phyloP scores from a whole-genome alignment of 2,888 invertebrate species.

The Stenotaenia linearis region DNA sequence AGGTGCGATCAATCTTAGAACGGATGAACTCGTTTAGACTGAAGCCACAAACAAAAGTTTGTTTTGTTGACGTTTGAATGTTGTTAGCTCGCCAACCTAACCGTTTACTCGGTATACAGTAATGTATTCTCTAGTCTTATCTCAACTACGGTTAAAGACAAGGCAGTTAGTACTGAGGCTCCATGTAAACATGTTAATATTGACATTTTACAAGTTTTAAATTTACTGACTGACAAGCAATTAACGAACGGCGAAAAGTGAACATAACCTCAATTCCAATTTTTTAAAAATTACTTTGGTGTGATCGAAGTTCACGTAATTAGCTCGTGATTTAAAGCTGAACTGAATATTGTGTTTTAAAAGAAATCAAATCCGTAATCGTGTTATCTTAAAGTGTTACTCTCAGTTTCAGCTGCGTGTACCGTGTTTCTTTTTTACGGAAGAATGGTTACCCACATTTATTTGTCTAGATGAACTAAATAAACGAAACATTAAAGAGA shows the following conservation, averaged over 20 bases:
- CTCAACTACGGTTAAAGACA: not conserved
- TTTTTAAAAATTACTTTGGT: not conserved
- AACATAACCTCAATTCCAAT: not conserved
- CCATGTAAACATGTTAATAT: not conserved
- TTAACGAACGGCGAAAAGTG: not conserved
- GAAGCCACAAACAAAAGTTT: not conserved
- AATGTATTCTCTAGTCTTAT: not conserved
- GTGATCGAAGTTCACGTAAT: not conserved
- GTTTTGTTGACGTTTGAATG: not conserved
- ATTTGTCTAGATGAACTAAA: constrained; percentile 21
- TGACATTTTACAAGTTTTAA: not conserved
- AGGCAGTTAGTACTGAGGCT: not conserved
- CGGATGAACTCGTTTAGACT: not conserved
- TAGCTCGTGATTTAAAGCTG: not conserved
- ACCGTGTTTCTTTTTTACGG: constrained; percentile 19
- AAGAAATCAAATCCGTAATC: constrained; percentile 6
- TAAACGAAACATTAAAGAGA: not conserved
- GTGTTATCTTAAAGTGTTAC: constrained; percentile 11
- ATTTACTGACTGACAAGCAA: not conserved
- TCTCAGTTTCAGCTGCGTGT: not conserved
- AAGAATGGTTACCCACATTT: constrained; percentile 19
- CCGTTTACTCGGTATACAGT: not conserved
- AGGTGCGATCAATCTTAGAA: not conserved
- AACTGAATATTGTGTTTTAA: too few relatives aligned
- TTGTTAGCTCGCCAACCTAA: not conserved